Percentiles rank a stretch among this genome's conserved stretches.
Conservation (phyloP, 2,113 vertebrate genomes). For the Emberiza fucata region DNA sequence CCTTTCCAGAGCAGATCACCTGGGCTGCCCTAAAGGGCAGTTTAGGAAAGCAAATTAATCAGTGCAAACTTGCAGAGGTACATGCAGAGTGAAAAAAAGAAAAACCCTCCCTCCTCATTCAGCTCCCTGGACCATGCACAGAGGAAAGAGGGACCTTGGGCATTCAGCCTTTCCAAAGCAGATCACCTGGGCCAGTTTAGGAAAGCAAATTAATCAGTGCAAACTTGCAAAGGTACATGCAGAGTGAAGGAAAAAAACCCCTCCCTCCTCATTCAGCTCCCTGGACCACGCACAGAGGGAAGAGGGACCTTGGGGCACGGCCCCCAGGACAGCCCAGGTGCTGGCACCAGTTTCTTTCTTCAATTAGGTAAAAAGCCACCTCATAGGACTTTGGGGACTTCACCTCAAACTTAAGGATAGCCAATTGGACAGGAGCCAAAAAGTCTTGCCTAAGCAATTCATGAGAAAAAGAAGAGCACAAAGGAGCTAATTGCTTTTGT, state of each 20-base stretch:
- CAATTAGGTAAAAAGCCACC: too few species aligned
- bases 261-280: background rate
- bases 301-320: background rate
- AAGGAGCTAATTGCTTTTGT: too few species aligned
- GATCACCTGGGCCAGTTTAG: background rate
- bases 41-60: background rate
- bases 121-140: too few species aligned
- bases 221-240: background rate
- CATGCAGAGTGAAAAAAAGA: too few species aligned
- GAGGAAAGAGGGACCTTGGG: background rate
- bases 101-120: too few species aligned
- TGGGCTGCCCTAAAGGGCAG: background rate
- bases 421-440: too few species aligned
- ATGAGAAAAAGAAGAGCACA: too few species aligned
- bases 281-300: background rate
- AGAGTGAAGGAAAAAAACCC: background rate
- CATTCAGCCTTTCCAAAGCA: background rate
- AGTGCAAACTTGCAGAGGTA: background rate
- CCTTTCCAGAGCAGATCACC: background rate
- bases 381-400: too few species aligned
- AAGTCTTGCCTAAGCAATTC: too few species aligned
- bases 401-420: too few species aligned
- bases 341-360: background rate
- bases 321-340: background rate
- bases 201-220: background rate